Base-by-base conservation (phyloP, 2,888 invertebrate species). In the Thumatha senex region DNA sequence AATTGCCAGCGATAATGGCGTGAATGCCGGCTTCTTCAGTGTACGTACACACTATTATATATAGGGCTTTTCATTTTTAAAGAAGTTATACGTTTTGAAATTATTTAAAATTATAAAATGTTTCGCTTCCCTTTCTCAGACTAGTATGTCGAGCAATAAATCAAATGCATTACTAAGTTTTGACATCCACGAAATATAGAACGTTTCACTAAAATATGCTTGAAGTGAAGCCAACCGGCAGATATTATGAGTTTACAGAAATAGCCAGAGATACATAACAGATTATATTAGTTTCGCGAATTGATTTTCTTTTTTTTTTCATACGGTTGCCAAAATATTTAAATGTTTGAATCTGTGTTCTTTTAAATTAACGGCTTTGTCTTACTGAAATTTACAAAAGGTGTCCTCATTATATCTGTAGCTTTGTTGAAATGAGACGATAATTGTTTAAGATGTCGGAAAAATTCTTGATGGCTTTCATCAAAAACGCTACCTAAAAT, bases 141-240 rank as follows among this genome's bases (percentile, higher is more conserved):
- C 24, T 43, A 53, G 53, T 52, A 48, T 49, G 35, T 11, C 7
- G 7, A 29, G 15, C 33, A 35, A 31, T 56, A 54, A 50, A 55
- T 55, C 31, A 58, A 46, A 48, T 33, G 42, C 36, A 51, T 34
- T 40, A 38, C 15, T 12, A 40, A 46, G 45, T 54, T 61, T 51
- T 54, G 44, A 53, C 57, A 48, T 45, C 14, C 0, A n/a, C n/a
- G 18, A 40, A 51, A 45, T 48, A 47, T 34, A 36, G 41, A 35
- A 39, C 47, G 49, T 43, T 39, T 34, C 39, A 40, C 36, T 54
- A 46, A 45, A 48, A 40, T 7, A 31, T 39, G 29, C 29, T 57
- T 54, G 55, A 64, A 54, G 8, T 38, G 31, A 51, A 45, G 54
- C 56, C 54, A 62, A 56, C 31, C 39, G 14, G 42, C 46, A 30